These are phyloP conservation scores for Panulirus ornatus DNA, from an alignment of 1,140 invertebrate genomes.

Conservation along the genomic window DNA sequence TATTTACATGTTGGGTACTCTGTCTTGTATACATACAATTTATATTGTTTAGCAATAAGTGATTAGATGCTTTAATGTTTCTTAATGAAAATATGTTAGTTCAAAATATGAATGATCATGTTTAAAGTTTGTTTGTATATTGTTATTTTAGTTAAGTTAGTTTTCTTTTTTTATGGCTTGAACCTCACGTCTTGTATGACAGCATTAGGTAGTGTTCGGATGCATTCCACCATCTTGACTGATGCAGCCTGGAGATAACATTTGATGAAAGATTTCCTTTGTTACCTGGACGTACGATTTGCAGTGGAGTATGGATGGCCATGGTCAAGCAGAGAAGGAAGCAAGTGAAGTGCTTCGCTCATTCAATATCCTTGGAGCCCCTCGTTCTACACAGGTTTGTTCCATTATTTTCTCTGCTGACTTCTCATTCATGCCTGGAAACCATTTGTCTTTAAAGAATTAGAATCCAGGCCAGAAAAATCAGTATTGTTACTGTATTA, in stretches of 20 bases:
- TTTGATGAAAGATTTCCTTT: neutral
- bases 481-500: too few species aligned
- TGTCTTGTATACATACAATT: too few species aligned
- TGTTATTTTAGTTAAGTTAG: too few species aligned
- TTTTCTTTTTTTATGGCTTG: neutral
- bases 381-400: constrained; percentile 57
- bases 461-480: too few species aligned
- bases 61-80: too few species aligned
- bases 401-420: neutral
- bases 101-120: too few species aligned
- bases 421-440: too few species aligned
- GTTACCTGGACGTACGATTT: constrained; percentile 12
- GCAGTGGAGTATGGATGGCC: constrained; percentile 59
- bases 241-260: neutral
- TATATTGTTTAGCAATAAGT: too few species aligned
- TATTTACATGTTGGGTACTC: too few species aligned
- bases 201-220: neutral
- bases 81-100: too few species aligned
- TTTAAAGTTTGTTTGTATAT: too few species aligned
- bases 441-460: too few species aligned
- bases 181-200: neutral
- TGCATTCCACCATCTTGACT: neutral
- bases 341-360: constrained; percentile 68
- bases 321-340: constrained; percentile 68
- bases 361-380: constrained; percentile 67